Conservation (phyloP, 2,113 vertebrate species). For the Zootoca vivipara region DNA sequence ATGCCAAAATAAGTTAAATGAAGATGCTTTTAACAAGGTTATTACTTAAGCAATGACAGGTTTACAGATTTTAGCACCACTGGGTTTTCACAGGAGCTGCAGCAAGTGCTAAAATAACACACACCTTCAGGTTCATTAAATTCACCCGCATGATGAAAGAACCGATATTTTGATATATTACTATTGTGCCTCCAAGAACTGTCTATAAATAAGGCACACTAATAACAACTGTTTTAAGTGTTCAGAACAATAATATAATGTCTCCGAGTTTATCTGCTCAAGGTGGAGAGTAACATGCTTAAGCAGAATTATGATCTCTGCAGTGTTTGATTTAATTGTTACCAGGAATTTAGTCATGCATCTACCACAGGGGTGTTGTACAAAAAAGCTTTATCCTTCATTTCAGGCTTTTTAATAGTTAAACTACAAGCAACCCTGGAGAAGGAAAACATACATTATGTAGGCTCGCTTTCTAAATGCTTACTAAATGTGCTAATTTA, state of each 20-base stretch:
- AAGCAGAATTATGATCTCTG: conserved; percentile 59
- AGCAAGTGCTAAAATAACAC: conserved; percentile 92
- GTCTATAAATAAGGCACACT: conserved; percentile 80
- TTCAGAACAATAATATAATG: conserved; percentile 78
- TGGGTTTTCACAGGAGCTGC: conserved; percentile 84
- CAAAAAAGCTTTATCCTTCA: conserved; percentile 40
- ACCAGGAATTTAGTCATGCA: conserved; percentile 58
- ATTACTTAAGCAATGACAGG: conserved; percentile 86
- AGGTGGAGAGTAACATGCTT: conserved; percentile 12
- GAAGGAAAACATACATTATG: conserved; percentile 17
- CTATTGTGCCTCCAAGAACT: conserved; percentile 77
- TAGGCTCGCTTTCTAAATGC: conserved; percentile 51
- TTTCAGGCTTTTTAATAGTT: neutral
- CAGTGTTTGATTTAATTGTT: conserved; percentile 58
- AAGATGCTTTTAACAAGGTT: conserved; percentile 87
- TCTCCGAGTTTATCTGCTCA: conserved; percentile 73
- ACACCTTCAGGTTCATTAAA: conserved; percentile 93
- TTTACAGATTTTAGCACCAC: conserved; percentile 91
- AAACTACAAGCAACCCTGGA: conserved; percentile 52
- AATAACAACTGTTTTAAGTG: conserved; percentile 79
- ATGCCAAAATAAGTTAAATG: conserved; percentile 84
- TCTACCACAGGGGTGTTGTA: conserved; percentile 58
- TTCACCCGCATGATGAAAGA: conserved; percentile 83
- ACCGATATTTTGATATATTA: conserved; percentile 82
- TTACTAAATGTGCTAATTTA: conserved; percentile 36